Evolutionary conservation across 2,113 vertebrate species (phyloP).

Genomic region (Miniopterus natalensis): DNA sequence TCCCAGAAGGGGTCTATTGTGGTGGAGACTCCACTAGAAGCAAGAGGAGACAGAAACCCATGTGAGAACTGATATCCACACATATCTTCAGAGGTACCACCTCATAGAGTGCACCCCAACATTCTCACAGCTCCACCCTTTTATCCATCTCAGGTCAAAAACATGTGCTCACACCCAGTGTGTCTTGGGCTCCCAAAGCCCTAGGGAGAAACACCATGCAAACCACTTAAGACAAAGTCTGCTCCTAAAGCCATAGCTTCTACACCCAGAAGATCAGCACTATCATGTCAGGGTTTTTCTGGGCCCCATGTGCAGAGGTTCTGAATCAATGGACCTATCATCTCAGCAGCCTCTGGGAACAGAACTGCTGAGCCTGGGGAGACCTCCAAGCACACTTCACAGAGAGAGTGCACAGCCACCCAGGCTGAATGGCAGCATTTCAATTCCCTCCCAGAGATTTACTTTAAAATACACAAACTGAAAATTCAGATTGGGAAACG

Average conservation of each 20-base stretch:
- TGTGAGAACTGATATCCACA: background rate
- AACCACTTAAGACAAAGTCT: background rate
- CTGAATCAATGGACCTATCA: background rate
- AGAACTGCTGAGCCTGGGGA: fast-evolving
- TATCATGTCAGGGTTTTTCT: background rate
- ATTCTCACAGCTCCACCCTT: background rate
- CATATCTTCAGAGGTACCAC: fast-evolving
- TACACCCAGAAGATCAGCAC: background rate
- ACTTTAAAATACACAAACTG: background rate
- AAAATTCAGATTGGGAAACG: background rate
- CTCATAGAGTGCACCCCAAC: fast-evolving
- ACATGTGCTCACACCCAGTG: fast-evolving
- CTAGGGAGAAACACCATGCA: fast-evolving
- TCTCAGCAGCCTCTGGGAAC: background rate
- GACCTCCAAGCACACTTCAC: background rate
- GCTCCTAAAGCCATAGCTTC: background rate
- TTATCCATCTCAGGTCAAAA: too few relatives aligned
- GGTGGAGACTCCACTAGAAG: slow-evolving; percentile 95
- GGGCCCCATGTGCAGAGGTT: background rate
- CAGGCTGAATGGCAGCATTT: background rate
- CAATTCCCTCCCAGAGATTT: background rate
- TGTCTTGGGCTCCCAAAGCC: too few relatives aligned
- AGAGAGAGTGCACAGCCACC: slow-evolving; percentile 24
- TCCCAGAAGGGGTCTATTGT: slow-evolving; percentile 99
- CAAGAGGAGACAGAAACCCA: background rate